These are phyloP conservation scores for Zaprionus vittiger DNA, from an alignment of 1,140 invertebrate genomes.

Conservation along the genomic window DNA sequence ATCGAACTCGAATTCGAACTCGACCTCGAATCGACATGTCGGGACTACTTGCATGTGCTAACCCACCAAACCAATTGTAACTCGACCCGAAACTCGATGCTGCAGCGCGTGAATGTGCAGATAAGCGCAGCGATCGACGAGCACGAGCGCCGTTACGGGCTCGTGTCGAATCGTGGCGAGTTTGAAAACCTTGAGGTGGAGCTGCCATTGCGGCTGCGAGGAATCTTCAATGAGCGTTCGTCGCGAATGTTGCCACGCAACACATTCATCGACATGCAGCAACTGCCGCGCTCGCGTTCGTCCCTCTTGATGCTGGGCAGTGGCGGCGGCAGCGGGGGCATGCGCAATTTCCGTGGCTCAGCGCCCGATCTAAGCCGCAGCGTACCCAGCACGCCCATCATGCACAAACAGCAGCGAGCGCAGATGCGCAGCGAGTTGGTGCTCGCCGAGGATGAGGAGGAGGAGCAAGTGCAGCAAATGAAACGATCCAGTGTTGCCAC, in stretches of 20 bases:
- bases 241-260: conserved; percentile 82
- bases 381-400: conserved; percentile 76
- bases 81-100: not conserved
- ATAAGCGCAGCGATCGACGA: conserved; percentile 81
- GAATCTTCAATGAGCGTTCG: conserved; percentile 85
- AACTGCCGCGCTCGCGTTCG: conserved; percentile 85
- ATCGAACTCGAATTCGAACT: conserved; percentile 21
- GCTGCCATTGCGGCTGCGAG: conserved; percentile 84
- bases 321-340: conserved; percentile 15
- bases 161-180: conserved; percentile 84
- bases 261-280: conserved; percentile 84
- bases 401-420: conserved; percentile 66
- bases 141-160: conserved; percentile 85
- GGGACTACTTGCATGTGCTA: conserved; percentile 70
- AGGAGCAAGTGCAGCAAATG: conserved; percentile 38
- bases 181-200: conserved; percentile 85
- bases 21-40: conserved; percentile 34
- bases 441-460: conserved; percentile 60
- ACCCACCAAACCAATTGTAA: conserved; percentile 39
- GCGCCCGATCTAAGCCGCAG: conserved; percentile 82
- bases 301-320: conserved; percentile 82
- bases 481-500: conserved; percentile 63
- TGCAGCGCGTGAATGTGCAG: conserved; percentile 57
- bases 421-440: conserved; percentile 64
- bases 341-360: conserved; percentile 72